phyloP scores from a whole-genome alignment of 2,888 invertebrate species.

The Euplagia quadripunctaria region DNA sequence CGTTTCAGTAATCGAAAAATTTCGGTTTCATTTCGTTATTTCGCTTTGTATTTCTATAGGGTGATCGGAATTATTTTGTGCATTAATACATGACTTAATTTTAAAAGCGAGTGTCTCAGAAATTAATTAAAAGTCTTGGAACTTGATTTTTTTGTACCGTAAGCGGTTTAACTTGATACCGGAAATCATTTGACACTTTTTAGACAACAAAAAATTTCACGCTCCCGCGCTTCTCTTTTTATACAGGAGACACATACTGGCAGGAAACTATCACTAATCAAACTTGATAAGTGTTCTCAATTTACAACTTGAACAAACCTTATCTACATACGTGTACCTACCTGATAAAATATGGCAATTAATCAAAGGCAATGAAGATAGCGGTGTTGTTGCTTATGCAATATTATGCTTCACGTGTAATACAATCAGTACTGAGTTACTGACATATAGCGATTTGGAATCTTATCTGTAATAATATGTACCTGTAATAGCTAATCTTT shows the following conservation, averaged over 20 bases:
- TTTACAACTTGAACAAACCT: conserved; percentile 36
- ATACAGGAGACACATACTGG: conserved; percentile 20
- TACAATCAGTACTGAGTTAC: background rate
- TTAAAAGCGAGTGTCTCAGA: conserved; percentile 17
- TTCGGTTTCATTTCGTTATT: conserved; percentile 60
- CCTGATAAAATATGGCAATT: conserved; percentile 52
- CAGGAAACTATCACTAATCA: conserved; percentile 44
- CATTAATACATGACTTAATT: conserved; percentile 18
- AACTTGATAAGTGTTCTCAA: conserved; percentile 31
- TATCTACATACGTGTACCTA: conserved; percentile 47
- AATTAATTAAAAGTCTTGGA: conserved; percentile 12
- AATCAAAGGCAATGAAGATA: conserved; percentile 52
- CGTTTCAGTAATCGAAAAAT: conserved; percentile 77
- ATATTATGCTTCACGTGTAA: background rate
- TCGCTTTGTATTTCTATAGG: conserved; percentile 40
- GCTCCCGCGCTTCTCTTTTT: conserved; percentile 23
- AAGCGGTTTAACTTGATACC: conserved; percentile 28
- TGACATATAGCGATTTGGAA: background rate
- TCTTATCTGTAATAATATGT: background rate
- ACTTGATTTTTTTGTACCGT: background rate
- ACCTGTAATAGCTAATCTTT: no score
- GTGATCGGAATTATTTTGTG: conserved; percentile 60
- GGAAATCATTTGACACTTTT: conserved; percentile 48
- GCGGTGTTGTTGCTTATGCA: conserved; percentile 18
- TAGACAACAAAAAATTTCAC: conserved; percentile 38